Evolutionary conservation across 2,113 vertebrate genomes (phyloP), one percentile per base, ranked within the genome.

Genomic region (Acanthochromis polyacanthus): DNA sequence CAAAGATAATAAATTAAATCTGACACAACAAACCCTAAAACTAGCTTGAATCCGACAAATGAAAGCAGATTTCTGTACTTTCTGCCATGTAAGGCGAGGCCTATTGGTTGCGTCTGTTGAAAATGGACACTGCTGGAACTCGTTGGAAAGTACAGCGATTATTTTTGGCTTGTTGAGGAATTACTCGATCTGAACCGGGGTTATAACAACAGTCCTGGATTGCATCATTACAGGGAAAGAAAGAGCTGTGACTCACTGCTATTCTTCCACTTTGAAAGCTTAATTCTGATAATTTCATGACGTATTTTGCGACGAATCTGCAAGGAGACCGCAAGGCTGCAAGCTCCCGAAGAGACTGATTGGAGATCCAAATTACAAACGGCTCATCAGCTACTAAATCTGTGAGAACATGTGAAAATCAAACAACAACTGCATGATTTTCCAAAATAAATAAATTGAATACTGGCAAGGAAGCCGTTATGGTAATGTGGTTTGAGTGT

Each of bases 61-160:
- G 3, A 1, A 43, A 43, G 17, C 16, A 3, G 5, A 40, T 45
- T 45, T 11, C 19, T 57, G 50, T 38, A 23, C 2, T 64, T 15
- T 7, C 48, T 20, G 51, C 58, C 28, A 64, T 52, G 50, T 62
- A 50, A 67, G 32, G 51, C 50, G 68, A 68, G 60, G 56, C 25
- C 19, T 25, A 51, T 20, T 8, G 51, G 66, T 28, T 15, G 32
- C 25, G 25, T 4, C 16, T n/a, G 30, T 50, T 67, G n/a, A 32
- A n/a, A 1, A 30, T 19, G 38, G 9, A 75, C 25, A 0, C 0
- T n/a, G 0, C 0, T n/a, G 16, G 23, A 15, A 11, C 58, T 38
- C 30, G 22, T 20, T 22, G 32, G 17, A 75, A 23, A 69, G 52
- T 5, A 17, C 15, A 17, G 17, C 14, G 10, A 60, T 53, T 14